phyloP scores from a whole-genome alignment of 2,888 invertebrate genomes.

The Protophormia terraenovae region DNA sequence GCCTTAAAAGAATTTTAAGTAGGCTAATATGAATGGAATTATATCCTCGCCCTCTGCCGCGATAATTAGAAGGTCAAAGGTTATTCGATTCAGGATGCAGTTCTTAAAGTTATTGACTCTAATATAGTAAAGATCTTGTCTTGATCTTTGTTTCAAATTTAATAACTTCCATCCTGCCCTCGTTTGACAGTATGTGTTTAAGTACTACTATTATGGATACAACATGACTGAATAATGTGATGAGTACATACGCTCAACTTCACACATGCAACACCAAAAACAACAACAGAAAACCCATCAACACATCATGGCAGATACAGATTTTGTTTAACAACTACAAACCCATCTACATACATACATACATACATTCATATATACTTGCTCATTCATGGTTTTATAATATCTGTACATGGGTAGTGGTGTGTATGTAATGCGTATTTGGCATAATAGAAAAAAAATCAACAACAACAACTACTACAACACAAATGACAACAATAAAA shows the following conservation, averaged over 20 bases:
- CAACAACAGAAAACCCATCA: constrained; percentile 21
- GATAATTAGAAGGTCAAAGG: too few relatives aligned
- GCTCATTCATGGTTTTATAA: neutral
- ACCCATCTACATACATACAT: neutral
- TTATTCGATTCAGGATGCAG: too few relatives aligned
- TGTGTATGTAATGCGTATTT: constrained; percentile 11
- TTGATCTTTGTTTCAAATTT: neutral
- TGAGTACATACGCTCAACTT: neutral
- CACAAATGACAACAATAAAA: constrained; percentile 14
- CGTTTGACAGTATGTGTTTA: neutral
- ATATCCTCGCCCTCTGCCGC: too few relatives aligned
- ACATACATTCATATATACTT: neutral
- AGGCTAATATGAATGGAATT: too few relatives aligned
- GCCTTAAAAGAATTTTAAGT: too few relatives aligned
- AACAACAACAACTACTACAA: neutral
- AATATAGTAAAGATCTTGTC: too few relatives aligned
- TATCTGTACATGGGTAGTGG: constrained; percentile 10
- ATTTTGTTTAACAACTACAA: constrained; percentile 30
- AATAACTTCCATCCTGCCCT: neutral
- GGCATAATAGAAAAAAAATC: neutral
- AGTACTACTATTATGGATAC: neutral
- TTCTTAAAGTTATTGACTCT: too few relatives aligned
- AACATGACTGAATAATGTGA: constrained; percentile 19
- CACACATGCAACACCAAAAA: neutral
- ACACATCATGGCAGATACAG: constrained; percentile 19